A percentile compares a stretch with the other conserved stretches of the same genome.
phyloP scores from a whole-genome alignment of 2,888 invertebrate genomes.

The Calameuta pallipes region DNA sequence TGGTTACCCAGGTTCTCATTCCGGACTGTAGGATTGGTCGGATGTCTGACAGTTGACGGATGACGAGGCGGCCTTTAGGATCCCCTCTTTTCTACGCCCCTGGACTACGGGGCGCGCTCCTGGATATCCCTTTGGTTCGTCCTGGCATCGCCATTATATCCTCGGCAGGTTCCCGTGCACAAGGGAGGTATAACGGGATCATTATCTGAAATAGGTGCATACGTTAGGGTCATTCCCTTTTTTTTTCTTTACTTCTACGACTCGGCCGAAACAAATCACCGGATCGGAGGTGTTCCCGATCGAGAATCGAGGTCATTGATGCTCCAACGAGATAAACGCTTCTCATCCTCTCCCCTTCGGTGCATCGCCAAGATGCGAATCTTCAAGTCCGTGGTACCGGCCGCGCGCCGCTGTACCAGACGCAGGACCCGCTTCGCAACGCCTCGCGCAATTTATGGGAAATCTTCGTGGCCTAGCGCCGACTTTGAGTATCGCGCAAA shows the following conservation, averaged over 20 bases:
- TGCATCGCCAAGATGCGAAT: conserved; percentile 36
- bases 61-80: conserved; percentile 63
- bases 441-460: conserved; percentile 2
- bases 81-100: conserved; percentile 50
- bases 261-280: conserved; percentile 25
- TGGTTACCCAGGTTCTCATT: conserved; percentile 39
- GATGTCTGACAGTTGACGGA: conserved; percentile 65
- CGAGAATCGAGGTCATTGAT: conserved; percentile 25
- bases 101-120: conserved; percentile 25
- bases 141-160: conserved; percentile 52
- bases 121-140: conserved; percentile 24
- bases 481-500: neutral
- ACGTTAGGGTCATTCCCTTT: conserved; percentile 31
- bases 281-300: conserved; percentile 23
- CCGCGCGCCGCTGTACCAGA: conserved; percentile 7
- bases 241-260: neutral
- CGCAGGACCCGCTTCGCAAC: conserved; percentile 28
- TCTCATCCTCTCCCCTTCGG: neutral
- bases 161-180: conserved; percentile 21
- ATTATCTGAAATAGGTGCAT: conserved; percentile 56
- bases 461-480: neutral
- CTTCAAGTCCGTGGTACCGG: conserved; percentile 29
- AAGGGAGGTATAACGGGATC: conserved; percentile 50
- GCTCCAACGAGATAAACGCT: conserved; percentile 22
- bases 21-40: conserved; percentile 60